Conservation (phyloP, 2,888 invertebrate species). For the Scaptomyza flava region DNA sequence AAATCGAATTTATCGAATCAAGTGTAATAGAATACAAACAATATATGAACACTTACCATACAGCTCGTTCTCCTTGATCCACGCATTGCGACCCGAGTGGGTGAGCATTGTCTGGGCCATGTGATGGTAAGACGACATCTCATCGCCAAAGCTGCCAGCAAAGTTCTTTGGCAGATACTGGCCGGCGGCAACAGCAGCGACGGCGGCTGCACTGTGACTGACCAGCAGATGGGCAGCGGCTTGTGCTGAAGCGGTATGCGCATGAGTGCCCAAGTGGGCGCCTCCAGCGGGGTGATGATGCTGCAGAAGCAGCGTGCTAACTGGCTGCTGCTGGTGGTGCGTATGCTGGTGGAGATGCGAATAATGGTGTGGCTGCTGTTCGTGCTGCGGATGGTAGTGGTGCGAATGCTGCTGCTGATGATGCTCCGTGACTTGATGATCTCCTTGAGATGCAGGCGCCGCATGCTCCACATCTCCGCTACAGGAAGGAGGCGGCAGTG, state of each 20-base stretch:
- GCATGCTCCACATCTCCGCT: slow-evolving; percentile 46
- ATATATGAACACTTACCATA: slow-evolving; percentile 81
- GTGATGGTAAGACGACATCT: slow-evolving; percentile 83
- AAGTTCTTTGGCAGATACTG: slow-evolving; percentile 83
- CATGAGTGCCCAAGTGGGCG: slow-evolving; percentile 49
- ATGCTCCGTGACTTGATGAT: slow-evolving; percentile 61
- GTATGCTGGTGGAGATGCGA: slow-evolving; percentile 41
- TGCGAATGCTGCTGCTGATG: slow-evolving; percentile 35
- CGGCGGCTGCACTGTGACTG: slow-evolving; percentile 81
- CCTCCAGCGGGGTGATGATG: slow-evolving; percentile 41
- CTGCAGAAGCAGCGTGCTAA: slow-evolving; percentile 37
- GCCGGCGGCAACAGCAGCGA: slow-evolving; percentile 78
- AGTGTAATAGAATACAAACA: slow-evolving; percentile 10
- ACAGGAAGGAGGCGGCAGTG: slow-evolving; percentile 41
- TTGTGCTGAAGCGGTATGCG: slow-evolving; percentile 79
- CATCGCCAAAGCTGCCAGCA: slow-evolving; percentile 79
- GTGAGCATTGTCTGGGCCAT: slow-evolving; percentile 83
- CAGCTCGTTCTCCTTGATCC: slow-evolving; percentile 84
- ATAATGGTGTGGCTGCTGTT: slow-evolving; percentile 46
- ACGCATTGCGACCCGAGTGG: slow-evolving; percentile 79
- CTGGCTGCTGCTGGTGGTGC: slow-evolving; percentile 54
- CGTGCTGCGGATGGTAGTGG: slow-evolving; percentile 28
- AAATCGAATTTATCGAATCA: too few species aligned
- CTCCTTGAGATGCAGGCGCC: slow-evolving; percentile 31
- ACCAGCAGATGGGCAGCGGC: slow-evolving; percentile 82